Conservation (phyloP, 2,888 invertebrate species). For the Glyphotaelius pellucidus region DNA sequence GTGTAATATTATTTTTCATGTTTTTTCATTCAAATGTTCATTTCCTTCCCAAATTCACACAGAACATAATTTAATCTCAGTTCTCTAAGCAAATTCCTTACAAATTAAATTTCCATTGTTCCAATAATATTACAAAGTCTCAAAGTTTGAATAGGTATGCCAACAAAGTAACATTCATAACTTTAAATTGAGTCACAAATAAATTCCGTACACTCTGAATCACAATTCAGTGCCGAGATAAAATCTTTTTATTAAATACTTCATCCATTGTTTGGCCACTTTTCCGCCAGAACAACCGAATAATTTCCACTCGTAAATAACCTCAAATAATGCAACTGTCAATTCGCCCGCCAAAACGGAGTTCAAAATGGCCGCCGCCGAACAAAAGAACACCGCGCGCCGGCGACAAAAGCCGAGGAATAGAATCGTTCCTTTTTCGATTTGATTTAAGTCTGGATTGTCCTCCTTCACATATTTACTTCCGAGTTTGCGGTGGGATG, state of each 20-base stretch:
- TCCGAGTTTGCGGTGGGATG: slow-evolving; percentile 62
- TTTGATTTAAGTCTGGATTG: slow-evolving; percentile 63
- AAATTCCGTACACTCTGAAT: not conserved
- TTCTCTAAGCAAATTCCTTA: not conserved
- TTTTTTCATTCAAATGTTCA: not conserved
- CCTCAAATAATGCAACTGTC: slow-evolving; percentile 55
- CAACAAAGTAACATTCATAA: not conserved
- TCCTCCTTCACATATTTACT: slow-evolving; percentile 61
- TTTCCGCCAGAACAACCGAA: slow-evolving; percentile 42
- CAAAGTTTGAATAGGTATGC: not conserved
- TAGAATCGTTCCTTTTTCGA: slow-evolving; percentile 56
- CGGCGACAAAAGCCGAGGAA: slow-evolving; percentile 53
- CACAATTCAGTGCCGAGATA: slow-evolving; percentile 40
- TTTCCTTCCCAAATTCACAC: not conserved
- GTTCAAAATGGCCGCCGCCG: slow-evolving; percentile 41
- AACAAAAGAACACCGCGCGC: slow-evolving; percentile 34
- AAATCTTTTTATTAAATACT: slow-evolving; percentile 49
- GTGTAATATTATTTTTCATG: no score
- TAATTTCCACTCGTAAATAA: slow-evolving; percentile 51
- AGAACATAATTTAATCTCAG: not conserved
- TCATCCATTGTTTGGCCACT: slow-evolving; percentile 16
- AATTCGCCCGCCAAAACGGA: slow-evolving; percentile 54
- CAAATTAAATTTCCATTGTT: not conserved
- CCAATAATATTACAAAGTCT: not conserved
- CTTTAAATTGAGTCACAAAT: not conserved